These are phyloP conservation scores for Popillia japonica DNA, from an alignment of 1,140 invertebrate species.

Conservation along the genomic window DNA sequence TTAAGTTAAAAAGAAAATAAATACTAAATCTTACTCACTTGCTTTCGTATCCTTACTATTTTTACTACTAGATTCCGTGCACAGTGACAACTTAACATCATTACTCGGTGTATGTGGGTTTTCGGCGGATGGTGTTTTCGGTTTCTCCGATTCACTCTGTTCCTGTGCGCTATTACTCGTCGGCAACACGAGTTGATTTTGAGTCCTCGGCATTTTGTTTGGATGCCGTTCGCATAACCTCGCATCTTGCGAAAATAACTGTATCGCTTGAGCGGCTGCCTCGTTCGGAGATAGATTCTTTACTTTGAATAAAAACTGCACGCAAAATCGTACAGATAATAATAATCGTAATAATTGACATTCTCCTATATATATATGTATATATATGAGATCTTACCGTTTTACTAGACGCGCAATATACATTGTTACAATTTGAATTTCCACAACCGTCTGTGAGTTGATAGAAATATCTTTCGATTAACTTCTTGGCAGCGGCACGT, in stretches of 20 bases:
- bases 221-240: conserved; percentile 79
- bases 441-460: conserved; percentile 92
- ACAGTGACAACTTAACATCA: conserved; percentile 49
- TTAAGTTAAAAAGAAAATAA: too few species aligned
- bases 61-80: conserved; percentile 45
- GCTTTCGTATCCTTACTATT: conserved; percentile 40
- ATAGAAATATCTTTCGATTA: conserved; percentile 93
- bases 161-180: conserved; percentile 32
- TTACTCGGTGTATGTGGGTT: conserved; percentile 39
- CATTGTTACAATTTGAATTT: conserved; percentile 83
- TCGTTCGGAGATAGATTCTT: conserved; percentile 83
- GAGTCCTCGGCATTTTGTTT: conserved; percentile 75
- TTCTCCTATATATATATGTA: not conserved
- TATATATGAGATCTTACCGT: conserved; percentile 65
- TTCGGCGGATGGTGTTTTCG: not conserved
- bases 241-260: conserved; percentile 85
- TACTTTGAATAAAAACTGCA: conserved; percentile 62
- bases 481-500: conserved; percentile 83
- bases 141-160: not conserved
- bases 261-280: conserved; percentile 86
- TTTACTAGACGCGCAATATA: conserved; percentile 88
- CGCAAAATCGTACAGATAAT: too few species aligned
- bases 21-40: too few species aligned
- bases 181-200: conserved; percentile 45
- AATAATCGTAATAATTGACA: too few species aligned